Evolutionary conservation across 2,113 vertebrate genomes (phyloP).

Genomic region (Silurus meridionalis): DNA sequence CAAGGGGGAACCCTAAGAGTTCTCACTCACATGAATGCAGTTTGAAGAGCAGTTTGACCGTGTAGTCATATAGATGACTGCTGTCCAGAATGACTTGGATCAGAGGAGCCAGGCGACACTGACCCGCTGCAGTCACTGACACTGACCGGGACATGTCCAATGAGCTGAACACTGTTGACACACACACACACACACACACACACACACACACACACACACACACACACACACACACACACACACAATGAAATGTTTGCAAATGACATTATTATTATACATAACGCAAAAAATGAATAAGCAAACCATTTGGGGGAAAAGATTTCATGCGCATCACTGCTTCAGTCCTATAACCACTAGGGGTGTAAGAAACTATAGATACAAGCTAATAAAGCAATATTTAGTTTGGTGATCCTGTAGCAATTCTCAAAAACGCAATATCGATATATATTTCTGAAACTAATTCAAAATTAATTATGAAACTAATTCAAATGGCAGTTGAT

Average conservation of each 20-base stretch:
- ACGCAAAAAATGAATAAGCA: neutral
- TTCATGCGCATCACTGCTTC: neutral
- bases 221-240: slow-evolving; percentile 38
- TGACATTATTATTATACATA: neutral
- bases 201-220: slow-evolving; percentile 40
- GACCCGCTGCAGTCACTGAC: slow-evolving; percentile 88
- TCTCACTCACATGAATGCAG: slow-evolving; percentile 95
- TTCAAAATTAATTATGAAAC: no score
- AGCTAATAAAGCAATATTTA: no score
- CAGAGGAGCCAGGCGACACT: slow-evolving; percentile 95
- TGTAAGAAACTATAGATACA: no score
- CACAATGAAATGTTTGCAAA: neutral
- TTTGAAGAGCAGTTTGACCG: slow-evolving; percentile 96
- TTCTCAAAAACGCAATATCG: no score
- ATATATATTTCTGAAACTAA: no score
- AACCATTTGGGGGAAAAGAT: neutral
- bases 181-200: slow-evolving; percentile 40
- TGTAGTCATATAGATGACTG: slow-evolving; percentile 97
- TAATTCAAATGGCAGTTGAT: no score
- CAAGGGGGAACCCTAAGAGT: slow-evolving; percentile 27
- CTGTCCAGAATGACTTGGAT: slow-evolving; percentile 95
- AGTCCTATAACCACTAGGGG: neutral
- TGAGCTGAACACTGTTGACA: slow-evolving; percentile 86
- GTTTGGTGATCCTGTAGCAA: no score
- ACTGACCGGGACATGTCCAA: slow-evolving; percentile 96